These are phyloP conservation scores for Brachyptera risi DNA, from an alignment of 2,888 invertebrate species.

Conservation along the genomic window DNA sequence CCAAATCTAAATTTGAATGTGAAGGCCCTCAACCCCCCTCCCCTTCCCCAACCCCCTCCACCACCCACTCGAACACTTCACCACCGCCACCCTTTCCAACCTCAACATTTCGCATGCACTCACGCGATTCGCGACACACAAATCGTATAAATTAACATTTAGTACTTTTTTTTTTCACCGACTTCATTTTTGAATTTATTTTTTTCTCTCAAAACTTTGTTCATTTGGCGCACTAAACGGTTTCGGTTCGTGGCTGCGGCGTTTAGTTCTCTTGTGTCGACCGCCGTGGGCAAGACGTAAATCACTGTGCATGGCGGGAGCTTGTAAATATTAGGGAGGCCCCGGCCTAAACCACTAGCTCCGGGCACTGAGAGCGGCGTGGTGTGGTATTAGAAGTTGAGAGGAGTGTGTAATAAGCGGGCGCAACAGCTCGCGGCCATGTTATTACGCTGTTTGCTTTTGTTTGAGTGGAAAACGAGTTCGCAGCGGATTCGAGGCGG, in stretches of 20 bases:
- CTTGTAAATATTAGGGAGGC: no score
- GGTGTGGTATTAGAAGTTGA: not conserved
- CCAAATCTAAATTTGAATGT: no score
- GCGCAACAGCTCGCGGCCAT: no score
- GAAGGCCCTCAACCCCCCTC: not conserved
- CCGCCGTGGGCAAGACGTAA: not conserved
- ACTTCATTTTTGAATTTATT: conserved; percentile 10
- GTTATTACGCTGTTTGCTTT: no score
- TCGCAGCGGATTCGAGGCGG: no score
- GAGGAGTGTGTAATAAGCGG: no score
- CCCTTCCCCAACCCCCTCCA: not conserved
- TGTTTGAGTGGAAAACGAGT: no score
- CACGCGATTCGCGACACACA: not conserved
- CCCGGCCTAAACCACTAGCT: no score
- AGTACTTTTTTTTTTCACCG: not conserved
- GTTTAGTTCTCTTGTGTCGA: not conserved
- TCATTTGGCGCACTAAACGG: conserved; percentile 10
- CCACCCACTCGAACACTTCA: not conserved
- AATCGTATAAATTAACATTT: conserved; percentile 1
- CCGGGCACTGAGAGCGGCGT: no score
- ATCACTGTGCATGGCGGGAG: conserved; percentile 5
- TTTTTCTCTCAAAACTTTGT: conserved; percentile 9
- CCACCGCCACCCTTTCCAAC: not conserved
- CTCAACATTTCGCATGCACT: no score
- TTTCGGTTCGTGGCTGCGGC: not conserved